These are phyloP conservation scores for Notodonta dromedarius DNA, from an alignment of 2,888 invertebrate genomes.

Conservation along the genomic window DNA sequence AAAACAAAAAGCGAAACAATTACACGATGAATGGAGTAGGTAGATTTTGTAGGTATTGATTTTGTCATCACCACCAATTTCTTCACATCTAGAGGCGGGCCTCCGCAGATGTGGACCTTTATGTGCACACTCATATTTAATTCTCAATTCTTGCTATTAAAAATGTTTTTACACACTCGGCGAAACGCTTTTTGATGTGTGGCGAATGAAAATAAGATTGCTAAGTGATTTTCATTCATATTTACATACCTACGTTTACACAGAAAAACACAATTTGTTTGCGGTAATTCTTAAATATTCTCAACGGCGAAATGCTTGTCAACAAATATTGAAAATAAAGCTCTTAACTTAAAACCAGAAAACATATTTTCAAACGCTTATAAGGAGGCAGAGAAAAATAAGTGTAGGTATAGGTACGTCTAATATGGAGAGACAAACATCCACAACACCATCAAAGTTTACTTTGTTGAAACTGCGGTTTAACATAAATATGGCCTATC, in stretches of 20 bases:
- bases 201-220: background rate
- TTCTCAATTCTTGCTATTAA: too few relatives aligned
- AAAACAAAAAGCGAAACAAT: too few relatives aligned
- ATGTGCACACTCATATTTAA: too few relatives aligned
- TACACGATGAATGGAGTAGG: too few relatives aligned
- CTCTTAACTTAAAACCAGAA: constrained; percentile 1
- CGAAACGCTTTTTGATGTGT: background rate
- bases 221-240: background rate
- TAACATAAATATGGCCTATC: constrained; percentile 9
- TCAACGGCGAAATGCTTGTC: background rate
- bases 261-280: background rate
- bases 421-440: constrained; percentile 4
- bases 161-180: background rate
- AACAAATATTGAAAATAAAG: background rate
- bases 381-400: background rate
- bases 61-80: background rate
- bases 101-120: too few relatives aligned
- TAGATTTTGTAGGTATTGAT: background rate
- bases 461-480: constrained; percentile 4
- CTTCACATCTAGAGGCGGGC: background rate
- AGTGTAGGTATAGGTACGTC: too few relatives aligned
- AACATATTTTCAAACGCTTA: background rate
- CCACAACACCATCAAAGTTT: background rate
- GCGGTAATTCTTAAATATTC: background rate
- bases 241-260: background rate